These are phyloP conservation scores for Mastigias papua DNA, from an alignment of 30 jellyfish, hydroid and myxozoan genomes.

Conservation along the genomic window DNA sequence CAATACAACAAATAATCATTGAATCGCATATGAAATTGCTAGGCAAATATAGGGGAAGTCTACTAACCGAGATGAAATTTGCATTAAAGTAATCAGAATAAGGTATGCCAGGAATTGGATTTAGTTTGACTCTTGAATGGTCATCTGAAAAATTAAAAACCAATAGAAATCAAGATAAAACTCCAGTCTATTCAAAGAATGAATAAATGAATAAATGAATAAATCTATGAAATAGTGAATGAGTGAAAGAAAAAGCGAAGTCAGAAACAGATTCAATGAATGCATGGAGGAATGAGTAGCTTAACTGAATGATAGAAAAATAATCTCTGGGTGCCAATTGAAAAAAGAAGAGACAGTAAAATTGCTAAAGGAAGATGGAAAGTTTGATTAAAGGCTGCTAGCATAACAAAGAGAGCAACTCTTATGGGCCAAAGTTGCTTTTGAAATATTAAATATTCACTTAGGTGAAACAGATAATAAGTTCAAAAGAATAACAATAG, in stretches of 20 bases:
- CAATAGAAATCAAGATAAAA: background rate
- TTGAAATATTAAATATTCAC: too few species aligned
- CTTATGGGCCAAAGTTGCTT: too few species aligned
- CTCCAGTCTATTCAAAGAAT: background rate
- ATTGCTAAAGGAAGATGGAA: too few species aligned
- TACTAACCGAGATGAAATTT: slow-evolving; percentile 73
- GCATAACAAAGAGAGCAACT: too few species aligned
- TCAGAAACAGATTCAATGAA: background rate
- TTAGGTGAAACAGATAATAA: too few species aligned
- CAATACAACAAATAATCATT: too few species aligned
- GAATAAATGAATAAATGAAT: background rate
- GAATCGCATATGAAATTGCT: background rate
- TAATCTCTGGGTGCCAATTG: too few species aligned
- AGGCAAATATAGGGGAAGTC: background rate
- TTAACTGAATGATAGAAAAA: too few species aligned
- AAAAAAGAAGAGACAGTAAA: too few species aligned
- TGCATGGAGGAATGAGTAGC: background rate
- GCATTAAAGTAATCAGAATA: slow-evolving; percentile 88
- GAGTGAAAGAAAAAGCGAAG: background rate
- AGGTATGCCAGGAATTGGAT: slow-evolving; percentile 31
- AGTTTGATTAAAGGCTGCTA: too few species aligned
- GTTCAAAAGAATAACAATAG: too few species aligned
- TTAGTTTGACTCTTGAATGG: slow-evolving; percentile 86
- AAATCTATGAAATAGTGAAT: background rate
- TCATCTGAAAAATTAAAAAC: slow-evolving; percentile 62